These are phyloP conservation scores for Embiotoca jacksoni DNA, from an alignment of 2,113 vertebrate species.

Conservation along the genomic window DNA sequence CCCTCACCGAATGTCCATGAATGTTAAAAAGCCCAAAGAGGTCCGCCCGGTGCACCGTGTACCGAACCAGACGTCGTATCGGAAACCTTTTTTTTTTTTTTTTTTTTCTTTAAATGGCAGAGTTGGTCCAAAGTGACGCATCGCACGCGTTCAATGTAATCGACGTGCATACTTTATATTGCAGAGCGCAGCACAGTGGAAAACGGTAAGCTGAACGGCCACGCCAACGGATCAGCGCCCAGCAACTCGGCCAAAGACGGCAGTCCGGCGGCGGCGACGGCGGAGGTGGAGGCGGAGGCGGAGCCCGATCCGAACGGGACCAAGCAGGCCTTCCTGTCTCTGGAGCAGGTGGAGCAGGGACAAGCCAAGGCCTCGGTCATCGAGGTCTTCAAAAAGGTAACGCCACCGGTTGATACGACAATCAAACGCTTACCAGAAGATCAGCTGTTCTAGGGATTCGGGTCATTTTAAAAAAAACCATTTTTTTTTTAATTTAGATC, in stretches of 20 bases:
- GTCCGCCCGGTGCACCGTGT: background rate
- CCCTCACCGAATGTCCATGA: background rate
- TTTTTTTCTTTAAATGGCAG: background rate
- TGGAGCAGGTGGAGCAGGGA: conserved; percentile 55
- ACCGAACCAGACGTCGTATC: background rate
- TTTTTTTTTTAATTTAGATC: too few species aligned
- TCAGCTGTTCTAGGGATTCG: too few species aligned
- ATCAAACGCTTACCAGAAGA: too few species aligned
- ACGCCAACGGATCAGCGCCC: conserved; percentile 40
- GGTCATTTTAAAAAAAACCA: too few species aligned
- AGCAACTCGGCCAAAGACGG: background rate
- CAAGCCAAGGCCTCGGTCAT: conserved; percentile 78
- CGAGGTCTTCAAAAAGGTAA: conserved; percentile 87
- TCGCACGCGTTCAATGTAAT: rapidly evolving
- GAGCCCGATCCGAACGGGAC: background rate
- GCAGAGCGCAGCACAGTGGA: conserved; percentile 55
- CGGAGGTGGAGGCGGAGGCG: background rate
- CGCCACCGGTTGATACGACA: background rate
- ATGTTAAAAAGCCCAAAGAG: background rate
- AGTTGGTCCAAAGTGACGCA: background rate
- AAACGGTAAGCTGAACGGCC: conserved; percentile 60
- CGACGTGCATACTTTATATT: too few species aligned
- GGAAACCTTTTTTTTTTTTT: background rate
- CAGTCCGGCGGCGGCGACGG: background rate
- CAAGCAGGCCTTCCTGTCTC: conserved; percentile 65